Conservation (phyloP, 2,888 invertebrate genomes). For the Tetanocera ferruginea region DNA sequence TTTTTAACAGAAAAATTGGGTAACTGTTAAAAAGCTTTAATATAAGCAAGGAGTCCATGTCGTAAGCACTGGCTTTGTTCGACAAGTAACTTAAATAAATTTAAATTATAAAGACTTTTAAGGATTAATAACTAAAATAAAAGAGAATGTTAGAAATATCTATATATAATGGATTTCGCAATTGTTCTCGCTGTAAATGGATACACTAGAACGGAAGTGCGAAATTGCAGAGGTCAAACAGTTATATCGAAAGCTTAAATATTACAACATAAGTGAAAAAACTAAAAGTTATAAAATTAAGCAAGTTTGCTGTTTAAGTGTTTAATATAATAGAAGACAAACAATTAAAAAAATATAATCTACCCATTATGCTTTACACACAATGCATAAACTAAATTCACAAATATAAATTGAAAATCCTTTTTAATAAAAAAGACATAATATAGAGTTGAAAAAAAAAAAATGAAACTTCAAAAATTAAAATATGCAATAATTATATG, state of each 20-base stretch:
- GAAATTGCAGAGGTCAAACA: conserved; percentile 9
- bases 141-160: background rate
- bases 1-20: background rate
- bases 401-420: background rate
- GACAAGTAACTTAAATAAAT: background rate
- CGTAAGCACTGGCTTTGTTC: background rate
- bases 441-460: no score
- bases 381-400: background rate
- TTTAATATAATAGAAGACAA: background rate
- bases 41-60: background rate
- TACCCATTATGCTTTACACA: background rate
- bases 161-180: background rate
- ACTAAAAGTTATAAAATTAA: background rate
- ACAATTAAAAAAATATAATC: background rate
- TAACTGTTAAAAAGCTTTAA: background rate
- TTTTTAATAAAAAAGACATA: no score
- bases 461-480: no score
- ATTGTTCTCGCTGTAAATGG: background rate
- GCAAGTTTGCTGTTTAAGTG: background rate
- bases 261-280: background rate
- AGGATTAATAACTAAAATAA: background rate
- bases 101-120: conserved; percentile 12
- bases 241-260: background rate
- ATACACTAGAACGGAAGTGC: background rate
- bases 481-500: no score